Base-by-base conservation (phyloP, 2,888 invertebrate species). In the Cephus runcator region DNA sequence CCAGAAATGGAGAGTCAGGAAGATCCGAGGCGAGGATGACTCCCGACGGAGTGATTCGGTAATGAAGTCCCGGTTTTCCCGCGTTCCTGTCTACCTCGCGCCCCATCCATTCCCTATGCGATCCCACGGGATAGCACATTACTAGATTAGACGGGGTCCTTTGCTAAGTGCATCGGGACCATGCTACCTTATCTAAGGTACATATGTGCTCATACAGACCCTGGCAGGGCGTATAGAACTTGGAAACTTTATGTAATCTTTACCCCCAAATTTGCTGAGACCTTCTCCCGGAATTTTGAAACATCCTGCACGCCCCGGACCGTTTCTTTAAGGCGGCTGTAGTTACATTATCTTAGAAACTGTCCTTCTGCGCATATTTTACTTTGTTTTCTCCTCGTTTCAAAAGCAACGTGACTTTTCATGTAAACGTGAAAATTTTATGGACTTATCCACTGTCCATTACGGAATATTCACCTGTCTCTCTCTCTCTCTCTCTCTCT, bases 41-140 rank as follows among this genome's bases (percentile, higher is more conserved):
- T 90, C 91, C 88, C 90, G 82, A 79, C 87, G 89, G 90, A 88
- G 90, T 89, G 89, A 90, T 90, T 90, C 88, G 83, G 85, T 87
- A 90, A 91, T 90, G 89, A 90, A 88, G 87, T 85, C 86, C 86
- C 86, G 86, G 79, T 83, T 84, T 82, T 84, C 81, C 83, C 80
- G 78, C 81, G 75, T 69, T 40, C 74, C 80, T 15, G 71, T 40
- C 12, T 40, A 73, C 69, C 56, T 56, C 23, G 56, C 56, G 56
- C 56, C 56, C 56, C 23, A 56, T 56, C 69, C 69, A 69, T 40
- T 74, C 79, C 76, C 78, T 56, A 23, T 56, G 56, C 56, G 40
- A 75, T 83, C 82, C 79, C 84, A 80, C 83, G 85, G 83, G 86
- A 84, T 84, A 83, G 81, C 85, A 85, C 89, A 90, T 90, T 90